Evolutionary conservation across 2,113 vertebrate genomes (phyloP), one percentile per base, ranked within the genome.

Genomic region (Redunca redunca): DNA sequence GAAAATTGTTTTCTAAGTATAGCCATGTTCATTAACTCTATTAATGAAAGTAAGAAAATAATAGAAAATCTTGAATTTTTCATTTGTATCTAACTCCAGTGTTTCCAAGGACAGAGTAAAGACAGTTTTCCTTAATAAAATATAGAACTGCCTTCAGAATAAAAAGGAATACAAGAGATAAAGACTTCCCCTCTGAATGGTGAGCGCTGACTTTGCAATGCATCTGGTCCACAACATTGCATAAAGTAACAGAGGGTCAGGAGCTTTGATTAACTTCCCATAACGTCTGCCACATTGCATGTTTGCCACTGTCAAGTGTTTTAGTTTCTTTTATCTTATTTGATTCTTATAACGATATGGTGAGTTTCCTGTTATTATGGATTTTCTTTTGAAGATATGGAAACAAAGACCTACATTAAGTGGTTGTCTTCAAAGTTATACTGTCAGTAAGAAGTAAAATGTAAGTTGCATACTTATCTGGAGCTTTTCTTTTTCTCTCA

Each of bases 81-180:
- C 4, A 13, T 71, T 92, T 60, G 4, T 67, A 25, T 48, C 33
- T 77, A 74, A 80, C 16, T 36, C 11, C 7, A 9, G 25, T 17
- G 36, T 74, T 74, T 64, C 21, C 25, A 25, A 55, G 78, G n/a
- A 17, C 48, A 86, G 30, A 19, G 33, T 16, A 85, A 77, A 52
- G n/a, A 4, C 48, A 53, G 7, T 5, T 2, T n/a, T 4, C 48
- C 23, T 3, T 12, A 71, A 50, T 21, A 60, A 55, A 67, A 57
- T 3, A 0, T 0, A 3, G 43, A 8, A 14, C 6, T 4, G 15
- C 5, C 8, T 21, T 82, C 10, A 11, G 16, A 25, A 2, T 2
- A 17, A 43, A 26, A 11, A 62, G 12, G 7, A 25, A 5, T 3
- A 1, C 6, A 4, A 30, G 26, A 43, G 23, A 14, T 14, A 8